Base-by-base conservation (phyloP, 1,140 invertebrate genomes). In the Micrasema minimum region DNA sequence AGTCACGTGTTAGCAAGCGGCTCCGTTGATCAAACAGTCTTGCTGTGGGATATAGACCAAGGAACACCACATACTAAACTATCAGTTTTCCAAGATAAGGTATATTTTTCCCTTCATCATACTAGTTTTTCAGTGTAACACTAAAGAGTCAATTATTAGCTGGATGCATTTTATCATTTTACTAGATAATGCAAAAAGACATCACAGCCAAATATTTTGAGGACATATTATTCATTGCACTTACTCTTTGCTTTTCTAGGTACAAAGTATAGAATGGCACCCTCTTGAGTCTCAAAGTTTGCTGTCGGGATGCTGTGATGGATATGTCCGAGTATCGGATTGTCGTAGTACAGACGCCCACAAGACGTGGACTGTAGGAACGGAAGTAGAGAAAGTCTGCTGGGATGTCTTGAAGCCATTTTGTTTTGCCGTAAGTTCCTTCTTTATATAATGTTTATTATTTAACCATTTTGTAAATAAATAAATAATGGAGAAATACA, bases 1-100 rank as follows among this genome's bases (percentile, higher is more conserved):
- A 93, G 92, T 50, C 95, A 97, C 82, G 87, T 97, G 43, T 79
- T 98, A 72, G 95, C 96, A 0, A 97, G 95, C 85, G 95, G 90
- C 1, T 97, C 95, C 6, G 96, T 93, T 0, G 97, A 99, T 82
- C 85, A 89, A 75, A 93, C 92, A 5, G 89, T 96, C 20, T 83
- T 94, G n/a, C 79, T 99, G 2, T 99, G 97, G 97, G 96, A 99
- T 84, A 84, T 99, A 77, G 90, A 95, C 75, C 88, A 89, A 74
- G 89, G 89, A 9, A 87, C 85, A 73, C 89, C 93, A 0, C 90
- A 90, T 16, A 91, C 90, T 0, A 92, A 88, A 69, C 85, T 98
- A 9, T 86, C 83, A 31, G 86, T 87, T 37, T 96, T 96, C 78
- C 80, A 88, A 51, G 92, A 96, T 77, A 94, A 96, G 80, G 87